Conservation (phyloP, 2,888 invertebrate species). For the Chrysina gloriosa region DNA sequence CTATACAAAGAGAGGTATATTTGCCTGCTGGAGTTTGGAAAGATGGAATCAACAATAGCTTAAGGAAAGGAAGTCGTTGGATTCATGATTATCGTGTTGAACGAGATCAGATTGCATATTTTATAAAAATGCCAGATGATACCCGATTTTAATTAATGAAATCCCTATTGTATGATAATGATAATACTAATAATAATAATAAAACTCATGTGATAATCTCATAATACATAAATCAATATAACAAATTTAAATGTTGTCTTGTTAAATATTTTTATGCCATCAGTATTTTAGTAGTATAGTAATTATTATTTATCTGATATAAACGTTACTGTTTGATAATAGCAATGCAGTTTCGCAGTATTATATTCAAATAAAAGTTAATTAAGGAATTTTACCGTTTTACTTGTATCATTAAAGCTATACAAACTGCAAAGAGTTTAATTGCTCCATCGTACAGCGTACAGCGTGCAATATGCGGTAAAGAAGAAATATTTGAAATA, state of each 20-base stretch:
- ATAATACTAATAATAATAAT: constrained; percentile 7
- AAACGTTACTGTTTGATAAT: too few species aligned
- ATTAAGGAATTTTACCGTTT: too few species aligned
- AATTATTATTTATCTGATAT: too few species aligned
- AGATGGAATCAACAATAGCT: constrained; percentile 88
- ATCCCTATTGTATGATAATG: background rate
- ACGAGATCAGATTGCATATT: constrained; percentile 83
- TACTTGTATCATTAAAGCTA: too few species aligned
- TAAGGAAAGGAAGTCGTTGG: constrained; percentile 90
- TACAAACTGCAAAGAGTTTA: too few species aligned
- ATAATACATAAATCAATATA: constrained; percentile 16
- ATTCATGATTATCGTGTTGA: constrained; percentile 88
- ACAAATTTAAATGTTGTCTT: background rate
- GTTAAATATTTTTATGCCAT: background rate
- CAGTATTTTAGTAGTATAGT: background rate
- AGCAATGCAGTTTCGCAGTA: too few species aligned
- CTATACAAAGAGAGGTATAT: constrained; percentile 84
- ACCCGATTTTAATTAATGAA: constrained; percentile 73
- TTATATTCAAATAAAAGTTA: too few species aligned
- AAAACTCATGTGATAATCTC: constrained; percentile 34
- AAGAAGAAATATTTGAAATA: too few species aligned
- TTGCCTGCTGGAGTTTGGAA: constrained; percentile 93
- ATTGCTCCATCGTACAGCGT: too few species aligned
- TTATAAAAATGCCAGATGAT: constrained; percentile 86
- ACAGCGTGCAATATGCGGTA: too few species aligned